phyloP scores from a whole-genome alignment of 2,888 invertebrate species.

The Netelia fuscicornis region DNA sequence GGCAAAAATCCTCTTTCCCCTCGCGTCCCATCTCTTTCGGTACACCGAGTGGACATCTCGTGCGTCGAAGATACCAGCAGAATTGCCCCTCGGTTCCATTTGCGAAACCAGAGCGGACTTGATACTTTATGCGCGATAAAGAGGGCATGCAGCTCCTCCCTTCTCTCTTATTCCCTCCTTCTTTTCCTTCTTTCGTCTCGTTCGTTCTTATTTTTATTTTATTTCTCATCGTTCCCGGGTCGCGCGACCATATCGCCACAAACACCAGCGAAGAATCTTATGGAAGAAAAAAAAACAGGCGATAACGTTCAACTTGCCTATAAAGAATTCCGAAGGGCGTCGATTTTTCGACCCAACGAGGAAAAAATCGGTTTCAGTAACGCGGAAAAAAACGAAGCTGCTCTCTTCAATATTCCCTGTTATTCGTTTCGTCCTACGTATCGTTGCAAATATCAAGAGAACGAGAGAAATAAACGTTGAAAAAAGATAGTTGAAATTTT shows the following conservation, averaged over 20 bases:
- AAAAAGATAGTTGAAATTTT: not conserved
- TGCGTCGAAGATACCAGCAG: constrained; percentile 36
- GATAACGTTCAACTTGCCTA: constrained; percentile 68
- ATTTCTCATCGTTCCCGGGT: constrained; percentile 12
- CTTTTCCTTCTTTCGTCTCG: constrained; percentile 8
- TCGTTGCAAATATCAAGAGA: constrained; percentile 1
- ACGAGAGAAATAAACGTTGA: not conserved
- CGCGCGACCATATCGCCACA: constrained; percentile 4
- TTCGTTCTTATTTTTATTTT: constrained; percentile 2
- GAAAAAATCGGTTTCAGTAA: constrained; percentile 26
- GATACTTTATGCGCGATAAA: constrained; percentile 65
- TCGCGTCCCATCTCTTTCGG: constrained; percentile 1
- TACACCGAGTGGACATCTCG: constrained; percentile 42
- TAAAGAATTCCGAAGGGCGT: constrained; percentile 65
- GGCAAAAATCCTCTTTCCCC: constrained; percentile 30
- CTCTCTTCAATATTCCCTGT: not conserved
- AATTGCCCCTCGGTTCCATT: constrained; percentile 62
- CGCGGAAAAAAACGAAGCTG: constrained; percentile 5
- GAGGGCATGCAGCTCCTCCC: constrained; percentile 36
- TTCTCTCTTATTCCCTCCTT: constrained; percentile 13
- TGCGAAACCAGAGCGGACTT: constrained; percentile 41
- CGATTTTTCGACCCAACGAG: constrained; percentile 50
- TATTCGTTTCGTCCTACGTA: not conserved
- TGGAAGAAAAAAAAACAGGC: constrained; percentile 38
- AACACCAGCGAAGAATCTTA: constrained; percentile 2